Evolutionary conservation across 2,113 vertebrate species (phyloP).

Genomic region (Colinus virginianus): DNA sequence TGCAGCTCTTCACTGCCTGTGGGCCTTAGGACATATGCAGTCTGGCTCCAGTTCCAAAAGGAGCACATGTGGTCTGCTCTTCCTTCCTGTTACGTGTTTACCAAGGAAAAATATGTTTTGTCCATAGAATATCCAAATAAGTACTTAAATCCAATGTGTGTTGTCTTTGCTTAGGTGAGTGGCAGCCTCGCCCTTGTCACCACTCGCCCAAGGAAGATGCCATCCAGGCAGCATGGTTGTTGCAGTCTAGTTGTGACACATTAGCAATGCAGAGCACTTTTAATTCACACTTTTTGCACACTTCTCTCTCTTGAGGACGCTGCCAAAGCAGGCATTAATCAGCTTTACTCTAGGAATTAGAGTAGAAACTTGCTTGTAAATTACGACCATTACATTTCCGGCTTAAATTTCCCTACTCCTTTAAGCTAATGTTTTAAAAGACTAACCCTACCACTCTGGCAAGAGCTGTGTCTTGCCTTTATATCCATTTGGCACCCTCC

Average conservation of each 20-base stretch:
- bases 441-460: slow-evolving; percentile 9
- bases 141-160: rapidly evolving
- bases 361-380: slow-evolving; percentile 23
- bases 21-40: rapidly evolving
- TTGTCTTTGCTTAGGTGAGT: neutral
- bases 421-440: slow-evolving; percentile 60
- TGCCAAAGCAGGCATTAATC: slow-evolving; percentile 51
- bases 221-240: neutral
- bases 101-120: neutral
- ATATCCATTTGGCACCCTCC: slow-evolving; percentile 19
- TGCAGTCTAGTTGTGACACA: neutral
- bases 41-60: neutral
- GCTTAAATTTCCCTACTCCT: slow-evolving; percentile 22
- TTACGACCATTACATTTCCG: slow-evolving; percentile 24
- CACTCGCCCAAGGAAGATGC: neutral
- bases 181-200: neutral
- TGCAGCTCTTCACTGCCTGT: neutral
- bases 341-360: slow-evolving; percentile 7
- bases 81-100: neutral
- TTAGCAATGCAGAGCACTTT: neutral
- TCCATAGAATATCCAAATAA: neutral
- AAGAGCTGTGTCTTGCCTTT: slow-evolving; percentile 12
- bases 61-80: neutral
- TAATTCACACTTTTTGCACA: neutral
- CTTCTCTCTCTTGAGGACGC: neutral